Evolutionary conservation across 2,797 vertebrate species (phyloP).

Genomic region (Pantherophis alleghaniensis): DNA sequence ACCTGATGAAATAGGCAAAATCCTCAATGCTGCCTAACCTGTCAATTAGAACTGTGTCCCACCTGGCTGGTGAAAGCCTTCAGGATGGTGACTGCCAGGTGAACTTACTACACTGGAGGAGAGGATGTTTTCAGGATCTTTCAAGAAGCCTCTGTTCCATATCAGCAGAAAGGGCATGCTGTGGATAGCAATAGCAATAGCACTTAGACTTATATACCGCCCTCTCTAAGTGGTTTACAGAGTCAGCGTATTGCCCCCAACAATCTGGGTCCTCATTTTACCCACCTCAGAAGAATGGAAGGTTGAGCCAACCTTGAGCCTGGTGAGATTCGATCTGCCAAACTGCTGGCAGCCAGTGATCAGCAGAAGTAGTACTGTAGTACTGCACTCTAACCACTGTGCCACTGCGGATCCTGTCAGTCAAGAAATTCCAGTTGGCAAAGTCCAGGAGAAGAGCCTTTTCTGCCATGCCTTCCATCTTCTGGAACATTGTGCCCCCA

Average conservation of each 20-base stretch:
- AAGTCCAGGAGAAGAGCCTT: not conserved
- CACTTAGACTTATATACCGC: too few species aligned
- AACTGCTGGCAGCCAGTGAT: too few species aligned
- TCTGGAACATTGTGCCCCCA: not conserved
- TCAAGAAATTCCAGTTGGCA: not conserved
- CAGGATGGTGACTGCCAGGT: not conserved
- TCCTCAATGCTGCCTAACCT: not conserved
- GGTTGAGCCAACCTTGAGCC: too few species aligned
- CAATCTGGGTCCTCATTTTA: too few species aligned
- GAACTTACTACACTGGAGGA: not conserved
- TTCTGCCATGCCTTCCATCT: not conserved
- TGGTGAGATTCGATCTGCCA: too few species aligned
- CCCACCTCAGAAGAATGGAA: too few species aligned
- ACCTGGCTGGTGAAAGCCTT: not conserved
- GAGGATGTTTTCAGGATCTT: not conserved
- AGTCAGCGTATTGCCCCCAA: too few species aligned
- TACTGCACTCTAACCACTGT: too few species aligned
- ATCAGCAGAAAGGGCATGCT: not conserved
- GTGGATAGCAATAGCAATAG: not conserved
- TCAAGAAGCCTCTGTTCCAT: not conserved
- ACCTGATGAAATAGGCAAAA: not conserved
- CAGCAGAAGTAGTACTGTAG: too few species aligned
- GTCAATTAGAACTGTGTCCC: not conserved
- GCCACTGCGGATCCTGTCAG: not conserved
- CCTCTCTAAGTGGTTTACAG: too few species aligned